Percentiles rank a stretch among this genome's conserved stretches.
Evolutionary conservation across 2,888 invertebrate genomes (phyloP).

Genomic region (Limnephilus rhombicus): DNA sequence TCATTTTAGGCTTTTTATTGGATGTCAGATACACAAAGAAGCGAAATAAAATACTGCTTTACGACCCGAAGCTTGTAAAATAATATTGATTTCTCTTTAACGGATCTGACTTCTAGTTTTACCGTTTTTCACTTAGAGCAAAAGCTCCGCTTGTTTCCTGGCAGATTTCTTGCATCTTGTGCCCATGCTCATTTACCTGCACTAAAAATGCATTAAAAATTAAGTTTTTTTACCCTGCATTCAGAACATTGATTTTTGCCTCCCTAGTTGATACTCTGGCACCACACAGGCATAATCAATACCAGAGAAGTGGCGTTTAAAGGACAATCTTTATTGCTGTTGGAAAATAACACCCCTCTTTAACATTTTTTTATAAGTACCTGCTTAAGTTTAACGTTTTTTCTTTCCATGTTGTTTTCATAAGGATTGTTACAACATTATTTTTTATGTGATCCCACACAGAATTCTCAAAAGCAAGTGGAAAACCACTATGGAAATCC

Average conservation of each 20-base stretch:
- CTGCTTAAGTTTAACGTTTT: background rate
- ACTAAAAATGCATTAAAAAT: background rate
- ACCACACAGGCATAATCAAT: background rate
- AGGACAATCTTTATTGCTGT: background rate
- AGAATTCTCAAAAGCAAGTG: background rate
- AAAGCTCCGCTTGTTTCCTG: background rate
- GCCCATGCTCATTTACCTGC: background rate
- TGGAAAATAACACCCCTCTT: background rate
- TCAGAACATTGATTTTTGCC: background rate
- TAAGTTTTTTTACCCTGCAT: background rate
- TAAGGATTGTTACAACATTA: background rate
- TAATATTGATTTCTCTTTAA: conserved; percentile 15
- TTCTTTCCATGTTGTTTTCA: background rate
- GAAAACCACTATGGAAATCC: background rate
- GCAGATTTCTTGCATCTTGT: background rate
- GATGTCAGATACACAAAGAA: background rate
- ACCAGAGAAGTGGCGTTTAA: background rate
- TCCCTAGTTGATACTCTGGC: background rate
- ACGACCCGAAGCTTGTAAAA: background rate
- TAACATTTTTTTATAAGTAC: background rate
- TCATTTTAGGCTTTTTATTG: background rate
- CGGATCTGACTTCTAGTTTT: background rate
- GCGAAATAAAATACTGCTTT: background rate
- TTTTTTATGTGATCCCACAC: background rate
- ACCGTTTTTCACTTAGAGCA: background rate